These are phyloP conservation scores for Dermatophagoides farinae DNA, from an alignment of 1,140 invertebrate genomes.

Conservation along the genomic window DNA sequence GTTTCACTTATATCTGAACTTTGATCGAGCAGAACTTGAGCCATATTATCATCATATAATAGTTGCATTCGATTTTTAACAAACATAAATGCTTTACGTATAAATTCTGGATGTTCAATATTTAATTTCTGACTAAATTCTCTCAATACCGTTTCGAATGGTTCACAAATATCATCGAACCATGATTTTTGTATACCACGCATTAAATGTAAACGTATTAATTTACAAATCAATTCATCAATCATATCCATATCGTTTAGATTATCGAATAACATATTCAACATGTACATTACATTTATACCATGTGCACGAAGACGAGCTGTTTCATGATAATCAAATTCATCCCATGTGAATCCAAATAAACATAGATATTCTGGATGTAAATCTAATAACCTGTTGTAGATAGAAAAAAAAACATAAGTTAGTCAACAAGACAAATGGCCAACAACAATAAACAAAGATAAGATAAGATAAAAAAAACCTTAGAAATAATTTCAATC, in stretches of 20 bases:
- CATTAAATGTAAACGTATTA: background rate
- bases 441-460: no score
- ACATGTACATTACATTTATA: background rate
- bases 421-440: background rate
- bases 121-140: background rate
- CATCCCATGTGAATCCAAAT: background rate
- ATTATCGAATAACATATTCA: constrained; percentile 1
- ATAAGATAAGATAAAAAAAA: background rate
- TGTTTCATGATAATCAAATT: background rate
- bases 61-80: background rate
- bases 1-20: background rate
- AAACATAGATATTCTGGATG: background rate
- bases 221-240: background rate
- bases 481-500: background rate
- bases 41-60: background rate
- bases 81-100: background rate
- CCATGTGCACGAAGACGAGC: background rate
- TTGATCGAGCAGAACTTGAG: background rate
- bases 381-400: background rate
- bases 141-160: background rate
- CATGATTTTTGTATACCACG: background rate
- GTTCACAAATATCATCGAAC: constrained; percentile 1
- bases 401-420: background rate
- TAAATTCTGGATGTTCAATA: background rate
- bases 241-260: background rate